Conservation (phyloP, 2,797 vertebrate genomes). For the Centroberyx gerrardi region DNA sequence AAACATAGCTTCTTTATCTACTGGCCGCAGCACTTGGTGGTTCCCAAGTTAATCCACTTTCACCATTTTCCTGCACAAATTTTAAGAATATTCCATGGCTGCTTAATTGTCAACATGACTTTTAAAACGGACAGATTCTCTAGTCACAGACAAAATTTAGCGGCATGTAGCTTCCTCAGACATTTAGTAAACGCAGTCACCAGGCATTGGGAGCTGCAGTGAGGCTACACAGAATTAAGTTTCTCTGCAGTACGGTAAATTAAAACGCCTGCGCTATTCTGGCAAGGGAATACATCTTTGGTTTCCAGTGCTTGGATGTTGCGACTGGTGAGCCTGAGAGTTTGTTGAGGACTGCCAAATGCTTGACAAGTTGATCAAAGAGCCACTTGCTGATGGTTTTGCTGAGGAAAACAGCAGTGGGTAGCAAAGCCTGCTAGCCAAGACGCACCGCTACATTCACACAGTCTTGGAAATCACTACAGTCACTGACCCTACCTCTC, state of each 20-base stretch:
- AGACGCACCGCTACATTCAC: background rate
- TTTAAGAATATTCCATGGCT: too few relatives aligned
- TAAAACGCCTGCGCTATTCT: conserved; percentile 28
- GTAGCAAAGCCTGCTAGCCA: conserved; percentile 14
- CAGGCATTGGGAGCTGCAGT: background rate
- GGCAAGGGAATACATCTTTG: conserved; percentile 25
- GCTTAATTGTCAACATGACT: too few relatives aligned
- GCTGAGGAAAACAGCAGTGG: conserved; percentile 31
- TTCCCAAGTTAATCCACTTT: too few relatives aligned
- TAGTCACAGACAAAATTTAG: too few relatives aligned
- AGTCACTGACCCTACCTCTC: background rate
- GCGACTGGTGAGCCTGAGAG: conserved; percentile 19
- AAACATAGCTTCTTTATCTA: too few relatives aligned
- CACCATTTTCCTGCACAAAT: too few relatives aligned
- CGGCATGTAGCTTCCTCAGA: too few relatives aligned
- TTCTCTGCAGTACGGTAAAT: conserved; percentile 46
- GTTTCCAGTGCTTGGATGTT: conserved; percentile 32
- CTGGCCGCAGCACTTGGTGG: too few relatives aligned
- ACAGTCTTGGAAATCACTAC: conserved; percentile 10
- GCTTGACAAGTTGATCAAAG: conserved; percentile 59
- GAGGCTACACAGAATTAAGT: background rate
- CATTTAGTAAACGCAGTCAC: background rate
- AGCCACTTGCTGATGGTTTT: conserved; percentile 43
- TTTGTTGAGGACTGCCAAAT: conserved; percentile 49
- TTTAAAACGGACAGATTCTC: too few relatives aligned